Evolutionary conservation across 1,140 invertebrate species (phyloP), one percentile per base, ranked within the genome.

Genomic region (Popillia japonica): DNA sequence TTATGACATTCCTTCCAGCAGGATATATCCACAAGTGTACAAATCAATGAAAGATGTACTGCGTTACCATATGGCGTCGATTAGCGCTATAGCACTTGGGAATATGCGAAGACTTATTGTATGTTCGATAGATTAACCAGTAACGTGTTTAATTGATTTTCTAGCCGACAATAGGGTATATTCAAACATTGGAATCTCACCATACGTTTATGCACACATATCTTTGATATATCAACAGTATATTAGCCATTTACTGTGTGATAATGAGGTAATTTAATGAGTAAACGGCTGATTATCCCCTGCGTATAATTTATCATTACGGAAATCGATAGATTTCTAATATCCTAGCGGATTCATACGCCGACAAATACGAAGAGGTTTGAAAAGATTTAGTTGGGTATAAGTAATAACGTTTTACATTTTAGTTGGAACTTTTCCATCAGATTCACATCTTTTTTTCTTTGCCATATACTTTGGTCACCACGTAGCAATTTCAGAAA

Each of bases 231-330:
- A 68, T 27, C 2, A 22, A 55, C 48, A 17, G 22, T 68, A 22
- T 8, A 34, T 68, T 17, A 34, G 11, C 22, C 20, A 14, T 23
- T 22, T 27, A 68, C 20, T 68, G 17, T 68, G 27, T 68, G 61
- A 34, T 68, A 68, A 68, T 68, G 61, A 68, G 27, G 61, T 68
- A 68, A 68, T 68, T 68, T 68, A 68, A 68, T 68, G 22, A 68
- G 22, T 68, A 27, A 68, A 68, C 27, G 61, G 3, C 61, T 20
- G 61, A 68, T 68, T 68, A 34, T 23, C 22, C 8, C 17, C 61
- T 11, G 9, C 8, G 27, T 27, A 34, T 11, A 68, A 68, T 68
- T 68, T 68, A 34, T 68, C 61, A 68, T 22, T 68, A 68, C 10
- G 8, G 61, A 10, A 68, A 68, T 22, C 11, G 61, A 68, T 68